phyloP scores from a whole-genome alignment of 1,140 invertebrate genomes.

The Muscidifurax raptorellus region DNA sequence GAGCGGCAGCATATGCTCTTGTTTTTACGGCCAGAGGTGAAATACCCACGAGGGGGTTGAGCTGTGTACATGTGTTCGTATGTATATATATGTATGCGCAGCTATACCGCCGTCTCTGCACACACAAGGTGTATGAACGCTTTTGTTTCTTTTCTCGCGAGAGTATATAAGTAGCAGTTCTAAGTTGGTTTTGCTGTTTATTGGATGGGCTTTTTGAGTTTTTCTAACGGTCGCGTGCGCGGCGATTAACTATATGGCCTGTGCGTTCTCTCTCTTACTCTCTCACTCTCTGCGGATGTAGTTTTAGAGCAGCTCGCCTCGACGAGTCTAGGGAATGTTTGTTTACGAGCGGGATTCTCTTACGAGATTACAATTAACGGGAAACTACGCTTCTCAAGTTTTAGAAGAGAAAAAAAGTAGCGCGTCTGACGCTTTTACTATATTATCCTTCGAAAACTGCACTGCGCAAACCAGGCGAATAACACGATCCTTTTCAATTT shows the following conservation, averaged over 20 bases:
- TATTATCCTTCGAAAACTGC: too few species aligned
- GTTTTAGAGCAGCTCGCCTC: not conserved
- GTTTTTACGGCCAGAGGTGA: conserved; percentile 9
- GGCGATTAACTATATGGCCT: not conserved
- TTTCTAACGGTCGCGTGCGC: not conserved
- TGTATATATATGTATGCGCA: too few species aligned
- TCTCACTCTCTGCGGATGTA: not conserved
- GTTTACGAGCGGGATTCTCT: not conserved
- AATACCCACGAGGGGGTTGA: not conserved
- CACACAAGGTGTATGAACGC: not conserved
- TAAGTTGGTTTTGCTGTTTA: not conserved
- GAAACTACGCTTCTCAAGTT: too few species aligned
- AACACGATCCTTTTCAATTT: too few species aligned
- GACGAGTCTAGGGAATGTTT: not conserved
- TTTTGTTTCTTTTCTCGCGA: not conserved
- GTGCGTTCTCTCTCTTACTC: too few species aligned
- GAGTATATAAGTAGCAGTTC: not conserved
- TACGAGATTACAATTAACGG: not conserved
- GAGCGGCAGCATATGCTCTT: not conserved
- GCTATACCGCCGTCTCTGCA: not conserved
- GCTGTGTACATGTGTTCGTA: not conserved
- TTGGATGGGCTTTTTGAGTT: not conserved
- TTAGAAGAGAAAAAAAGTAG: not conserved
- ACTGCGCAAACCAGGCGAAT: too few species aligned
- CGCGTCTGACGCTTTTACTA: too few species aligned